phyloP scores from a whole-genome alignment of 2,888 invertebrate species.

The Dynastes hyllus region DNA sequence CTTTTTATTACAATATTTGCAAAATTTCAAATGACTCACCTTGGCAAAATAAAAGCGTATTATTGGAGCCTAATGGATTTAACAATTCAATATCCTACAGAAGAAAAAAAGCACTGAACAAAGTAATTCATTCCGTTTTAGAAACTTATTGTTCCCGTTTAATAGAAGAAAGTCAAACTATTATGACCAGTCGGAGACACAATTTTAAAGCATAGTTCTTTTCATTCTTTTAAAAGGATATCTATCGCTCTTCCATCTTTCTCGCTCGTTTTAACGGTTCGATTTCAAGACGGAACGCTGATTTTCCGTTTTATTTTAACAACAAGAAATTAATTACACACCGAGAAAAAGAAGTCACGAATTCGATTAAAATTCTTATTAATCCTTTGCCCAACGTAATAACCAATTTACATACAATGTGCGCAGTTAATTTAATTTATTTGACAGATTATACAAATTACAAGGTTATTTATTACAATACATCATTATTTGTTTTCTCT shows the following conservation, averaged over 20 bases:
- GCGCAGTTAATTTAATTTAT: slow-evolving; percentile 31
- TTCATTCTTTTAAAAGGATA: not conserved
- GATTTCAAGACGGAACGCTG: not conserved
- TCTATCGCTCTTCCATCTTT: not conserved
- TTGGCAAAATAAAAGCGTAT: no score
- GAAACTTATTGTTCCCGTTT: no score
- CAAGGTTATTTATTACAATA: slow-evolving; percentile 30
- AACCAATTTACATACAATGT: slow-evolving; percentile 40
- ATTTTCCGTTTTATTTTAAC: slow-evolving; percentile 29
- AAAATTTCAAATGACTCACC: no score
- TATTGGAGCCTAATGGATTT: no score
- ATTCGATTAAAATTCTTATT: slow-evolving; percentile 41
- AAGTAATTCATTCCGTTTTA: no score
- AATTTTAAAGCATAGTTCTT: no score
- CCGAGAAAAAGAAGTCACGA: slow-evolving; percentile 37
- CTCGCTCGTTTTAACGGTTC: slow-evolving; percentile 10
- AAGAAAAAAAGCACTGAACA: no score
- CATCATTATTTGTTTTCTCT: slow-evolving; percentile 12
- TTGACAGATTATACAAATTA: slow-evolving; percentile 41
- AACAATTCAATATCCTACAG: no score
- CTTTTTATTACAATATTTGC: no score
- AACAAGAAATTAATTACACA: slow-evolving; percentile 38
- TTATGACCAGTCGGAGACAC: no score
- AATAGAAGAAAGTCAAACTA: no score
- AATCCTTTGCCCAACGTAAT: slow-evolving; percentile 22